These are phyloP conservation scores for Labroides dimidiatus DNA, from an alignment of 2,797 vertebrate genomes.

Conservation along the genomic window DNA sequence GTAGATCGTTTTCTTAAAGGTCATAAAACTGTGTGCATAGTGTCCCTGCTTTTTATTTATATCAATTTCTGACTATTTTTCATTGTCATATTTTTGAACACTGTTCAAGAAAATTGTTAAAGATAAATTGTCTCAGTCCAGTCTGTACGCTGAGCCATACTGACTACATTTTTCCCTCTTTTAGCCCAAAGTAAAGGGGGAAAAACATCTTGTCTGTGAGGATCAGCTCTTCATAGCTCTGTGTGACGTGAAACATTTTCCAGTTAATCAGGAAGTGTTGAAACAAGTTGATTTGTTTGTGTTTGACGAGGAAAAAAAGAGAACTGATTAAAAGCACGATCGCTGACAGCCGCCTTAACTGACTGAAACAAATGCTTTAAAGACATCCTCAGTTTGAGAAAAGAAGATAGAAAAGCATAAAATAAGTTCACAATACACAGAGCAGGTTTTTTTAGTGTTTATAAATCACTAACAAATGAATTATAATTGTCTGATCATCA, in stretches of 20 bases:
- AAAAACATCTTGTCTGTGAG: background rate
- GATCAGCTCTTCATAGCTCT: background rate
- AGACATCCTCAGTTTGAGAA: background rate
- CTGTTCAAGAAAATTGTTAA: background rate
- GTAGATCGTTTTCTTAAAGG: no score
- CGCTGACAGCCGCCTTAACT: background rate
- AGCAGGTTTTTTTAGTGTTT: no score
- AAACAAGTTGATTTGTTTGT: background rate
- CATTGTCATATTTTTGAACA: background rate
- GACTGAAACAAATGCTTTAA: background rate
- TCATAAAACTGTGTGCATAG: no score
- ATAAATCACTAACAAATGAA: no score
- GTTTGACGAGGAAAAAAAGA: no score
- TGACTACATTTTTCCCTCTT: background rate
- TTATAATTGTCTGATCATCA: no score
- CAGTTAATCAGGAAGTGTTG: background rate
- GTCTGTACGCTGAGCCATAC: background rate
- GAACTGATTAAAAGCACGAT: background rate
- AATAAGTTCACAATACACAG: no score
- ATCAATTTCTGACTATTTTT: no score
- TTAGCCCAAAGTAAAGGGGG: background rate
- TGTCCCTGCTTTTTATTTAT: no score
- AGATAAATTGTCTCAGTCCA: background rate
- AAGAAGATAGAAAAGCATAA: background rate
- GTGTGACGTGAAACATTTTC: background rate